Base-by-base conservation (phyloP, 2,113 vertebrate genomes). In the Gallinago media region DNA sequence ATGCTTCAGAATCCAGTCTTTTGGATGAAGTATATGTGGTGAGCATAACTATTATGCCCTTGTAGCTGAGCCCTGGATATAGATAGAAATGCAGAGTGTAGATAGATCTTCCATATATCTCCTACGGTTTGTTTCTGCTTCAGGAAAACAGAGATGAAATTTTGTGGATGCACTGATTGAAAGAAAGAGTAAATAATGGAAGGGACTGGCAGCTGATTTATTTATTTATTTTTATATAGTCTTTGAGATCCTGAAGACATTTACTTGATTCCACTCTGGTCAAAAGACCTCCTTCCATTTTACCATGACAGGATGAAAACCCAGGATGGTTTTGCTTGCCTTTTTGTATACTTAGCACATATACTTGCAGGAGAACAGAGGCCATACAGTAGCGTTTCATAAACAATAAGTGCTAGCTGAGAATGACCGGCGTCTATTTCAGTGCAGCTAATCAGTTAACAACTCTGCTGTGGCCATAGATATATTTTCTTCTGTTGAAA, bases 1-100 rank as follows among this genome's bases (percentile, higher is more conserved):
- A n/a, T 71, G 15, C 21, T 61, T 8, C n/a, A 74, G 61, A 85
- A 38, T 18, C 8, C 15, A 74, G 31, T 29, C 1, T 29, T 46
- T 44, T 15, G 10, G 4, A 40, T 38, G 17, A n/a, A 79, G 17
- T 49, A 20, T 0, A 0, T 20, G 12, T 14, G 74, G 13, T 6
- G 32, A 61, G 13, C 10, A 31, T 16, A 73, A 38, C 22, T 7
- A 36, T 25, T 19, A 11, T 56, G 46, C 15, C 16, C 15, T 72
- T 80, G 32, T 55, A 46, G 34, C 15, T 47, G 55, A 70, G 23
- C 17, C 13, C 20, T 52, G 50, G 66, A 44, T 66, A n/a, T 0
- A 56, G 19, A 22, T 32, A 61, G 23, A 85, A 78, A 74, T 32
- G 13, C 17, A 62, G 10, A 26, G 17, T 23, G 6, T 18, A 36